Evolutionary conservation across 2,113 vertebrate genomes (phyloP).

Genomic region (Podarcis raffonei): DNA sequence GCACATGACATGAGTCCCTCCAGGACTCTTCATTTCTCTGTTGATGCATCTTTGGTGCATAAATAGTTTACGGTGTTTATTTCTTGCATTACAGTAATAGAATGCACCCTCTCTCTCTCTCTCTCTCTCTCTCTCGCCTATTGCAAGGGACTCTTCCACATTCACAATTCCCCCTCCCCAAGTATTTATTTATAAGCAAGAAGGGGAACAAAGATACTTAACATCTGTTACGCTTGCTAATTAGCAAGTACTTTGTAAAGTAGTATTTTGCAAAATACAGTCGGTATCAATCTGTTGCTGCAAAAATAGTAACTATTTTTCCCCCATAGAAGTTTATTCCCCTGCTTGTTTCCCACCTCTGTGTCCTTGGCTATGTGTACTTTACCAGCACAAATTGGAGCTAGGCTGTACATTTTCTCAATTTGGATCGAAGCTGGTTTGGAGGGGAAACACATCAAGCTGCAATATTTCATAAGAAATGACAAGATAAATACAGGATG

Average conservation of each 20-base stretch:
- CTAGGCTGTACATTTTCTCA: too few relatives aligned
- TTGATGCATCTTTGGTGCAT: slow-evolving; percentile 5
- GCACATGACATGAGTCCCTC: rapidly evolving
- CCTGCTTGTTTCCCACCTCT: background rate
- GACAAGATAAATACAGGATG: too few relatives aligned
- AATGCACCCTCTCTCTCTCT: too few relatives aligned
- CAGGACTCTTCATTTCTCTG: slow-evolving; percentile 6
- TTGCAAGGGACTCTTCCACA: slow-evolving; percentile 18
- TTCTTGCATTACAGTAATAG: slow-evolving; percentile 32
- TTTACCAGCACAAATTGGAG: too few relatives aligned
- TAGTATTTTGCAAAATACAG: background rate
- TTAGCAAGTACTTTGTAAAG: background rate
- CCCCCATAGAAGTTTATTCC: background rate
- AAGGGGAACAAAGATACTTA: background rate
- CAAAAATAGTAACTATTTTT: background rate
- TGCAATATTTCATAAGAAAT: too few relatives aligned
- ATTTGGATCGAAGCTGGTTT: too few relatives aligned
- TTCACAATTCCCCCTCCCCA: background rate
- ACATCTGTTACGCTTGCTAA: background rate
- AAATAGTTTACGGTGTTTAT: background rate
- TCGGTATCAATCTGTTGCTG: background rate
- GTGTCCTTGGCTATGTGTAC: background rate
- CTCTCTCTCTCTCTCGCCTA: background rate
- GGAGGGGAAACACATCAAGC: too few relatives aligned
- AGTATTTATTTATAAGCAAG: slow-evolving; percentile 8